phyloP scores from a whole-genome alignment of 2,888 invertebrate genomes.

The Eupithecia inturbata region DNA sequence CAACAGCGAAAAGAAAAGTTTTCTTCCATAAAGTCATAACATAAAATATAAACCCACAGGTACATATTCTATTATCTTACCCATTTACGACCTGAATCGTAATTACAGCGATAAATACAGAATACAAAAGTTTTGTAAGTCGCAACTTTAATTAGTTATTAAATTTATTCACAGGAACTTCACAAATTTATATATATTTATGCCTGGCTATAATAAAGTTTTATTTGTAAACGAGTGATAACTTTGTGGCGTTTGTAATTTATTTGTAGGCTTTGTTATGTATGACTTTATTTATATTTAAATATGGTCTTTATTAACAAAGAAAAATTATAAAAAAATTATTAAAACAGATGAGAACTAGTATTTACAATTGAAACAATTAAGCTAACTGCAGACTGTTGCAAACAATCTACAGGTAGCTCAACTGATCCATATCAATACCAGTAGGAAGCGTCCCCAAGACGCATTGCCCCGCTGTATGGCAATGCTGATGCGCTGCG shows the following conservation, averaged over 20 bases:
- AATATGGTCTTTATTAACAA: too few species aligned
- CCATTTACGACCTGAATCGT: slow-evolving; percentile 34
- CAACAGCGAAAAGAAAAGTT: neutral
- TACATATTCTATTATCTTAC: slow-evolving; percentile 28
- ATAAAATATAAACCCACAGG: slow-evolving; percentile 8
- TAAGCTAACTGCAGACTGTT: too few species aligned
- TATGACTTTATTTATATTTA: neutral
- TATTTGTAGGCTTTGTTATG: neutral
- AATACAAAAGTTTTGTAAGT: slow-evolving; percentile 42
- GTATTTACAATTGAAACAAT: too few species aligned
- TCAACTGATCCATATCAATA: too few species aligned
- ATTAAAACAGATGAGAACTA: too few species aligned
- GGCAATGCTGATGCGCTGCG: too few species aligned
- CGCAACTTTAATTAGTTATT: slow-evolving; percentile 48
- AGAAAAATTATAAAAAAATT: too few species aligned
- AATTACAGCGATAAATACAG: slow-evolving; percentile 38
- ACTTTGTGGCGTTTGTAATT: neutral
- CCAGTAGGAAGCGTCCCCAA: too few species aligned
- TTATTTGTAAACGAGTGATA: slow-evolving; percentile 1
- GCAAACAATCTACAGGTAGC: too few species aligned
- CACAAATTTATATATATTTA: slow-evolving; percentile 9
- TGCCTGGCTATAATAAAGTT: neutral
- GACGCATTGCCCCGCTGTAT: too few species aligned
- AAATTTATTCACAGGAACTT: slow-evolving; percentile 46
- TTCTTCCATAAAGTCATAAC: neutral